A percentile compares a stretch with the other conserved stretches of the same genome.
phyloP scores from a whole-genome alignment of 2,888 invertebrate genomes.

The Shargacucullia verbasci region DNA sequence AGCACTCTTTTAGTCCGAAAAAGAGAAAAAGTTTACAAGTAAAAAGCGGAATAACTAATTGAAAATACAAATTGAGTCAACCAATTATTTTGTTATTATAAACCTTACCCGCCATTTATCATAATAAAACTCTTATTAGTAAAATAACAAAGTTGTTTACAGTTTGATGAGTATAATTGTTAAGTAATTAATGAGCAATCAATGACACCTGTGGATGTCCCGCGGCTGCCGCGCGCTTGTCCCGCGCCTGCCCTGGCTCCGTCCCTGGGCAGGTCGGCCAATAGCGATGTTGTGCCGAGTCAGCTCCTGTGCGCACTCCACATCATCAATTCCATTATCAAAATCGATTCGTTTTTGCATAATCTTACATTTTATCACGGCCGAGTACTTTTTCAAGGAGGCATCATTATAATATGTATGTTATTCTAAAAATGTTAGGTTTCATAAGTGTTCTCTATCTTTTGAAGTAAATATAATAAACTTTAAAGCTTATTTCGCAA shows the following conservation, averaged over 20 bases:
- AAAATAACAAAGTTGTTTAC: not conserved
- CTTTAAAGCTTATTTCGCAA: not conserved
- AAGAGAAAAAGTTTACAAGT: too few species aligned
- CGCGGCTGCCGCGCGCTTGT: not conserved
- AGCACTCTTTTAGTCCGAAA: too few species aligned
- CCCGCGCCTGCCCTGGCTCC: not conserved
- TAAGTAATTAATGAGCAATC: constrained; percentile 5
- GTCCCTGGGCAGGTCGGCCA: constrained; percentile 1
- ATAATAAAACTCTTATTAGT: constrained; percentile 6
- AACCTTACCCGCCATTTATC: too few species aligned
- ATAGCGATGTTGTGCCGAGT: constrained; percentile 3
- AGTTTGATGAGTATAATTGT: constrained; percentile 5
- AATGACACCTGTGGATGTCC: constrained; percentile 6
- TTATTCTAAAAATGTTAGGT: too few species aligned
- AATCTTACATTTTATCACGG: not conserved
- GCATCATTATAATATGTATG: too few species aligned
- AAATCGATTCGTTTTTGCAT: constrained; percentile 12
- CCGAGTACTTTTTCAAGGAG: not conserved
- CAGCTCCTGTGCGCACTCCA: constrained; percentile 4
- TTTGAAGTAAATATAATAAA: not conserved
- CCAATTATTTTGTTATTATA: constrained; percentile 1
- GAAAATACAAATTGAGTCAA: too few species aligned
- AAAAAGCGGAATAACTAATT: too few species aligned
- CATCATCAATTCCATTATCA: constrained; percentile 22
- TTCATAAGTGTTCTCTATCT: not conserved